Percentiles rank a stretch among this genome's conserved stretches.
phyloP scores from a whole-genome alignment of 64 coral and sea anemone species.

The Stichodactyla helianthus region DNA sequence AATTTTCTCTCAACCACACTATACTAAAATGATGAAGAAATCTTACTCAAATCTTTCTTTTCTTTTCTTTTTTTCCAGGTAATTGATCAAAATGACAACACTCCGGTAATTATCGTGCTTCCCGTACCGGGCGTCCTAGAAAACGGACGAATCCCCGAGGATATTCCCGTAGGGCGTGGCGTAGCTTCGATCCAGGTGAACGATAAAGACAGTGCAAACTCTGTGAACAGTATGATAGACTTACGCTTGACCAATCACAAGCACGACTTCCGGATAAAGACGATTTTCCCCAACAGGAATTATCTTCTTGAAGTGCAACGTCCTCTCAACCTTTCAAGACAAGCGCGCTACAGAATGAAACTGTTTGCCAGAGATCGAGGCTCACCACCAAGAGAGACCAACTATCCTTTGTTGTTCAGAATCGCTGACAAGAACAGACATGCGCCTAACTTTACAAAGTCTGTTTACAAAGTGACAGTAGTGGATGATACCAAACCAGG shows the following conservation, averaged over 20 bases:
- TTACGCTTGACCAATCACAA: slow-evolving; percentile 31
- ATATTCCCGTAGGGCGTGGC: neutral
- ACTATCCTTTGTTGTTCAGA: neutral
- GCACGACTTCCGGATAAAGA: slow-evolving; percentile 25
- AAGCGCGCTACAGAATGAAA: slow-evolving; percentile 32
- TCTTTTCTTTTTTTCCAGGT: slow-evolving; percentile 1
- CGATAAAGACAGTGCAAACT: slow-evolving; percentile 23
- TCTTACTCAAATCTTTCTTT: no score
- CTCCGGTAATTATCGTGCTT: slow-evolving; percentile 18
- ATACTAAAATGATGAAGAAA: no score
- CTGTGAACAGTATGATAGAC: slow-evolving; percentile 27
- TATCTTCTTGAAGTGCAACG: slow-evolving; percentile 35
- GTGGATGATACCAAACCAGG: slow-evolving; percentile 29
- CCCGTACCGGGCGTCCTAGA: neutral
- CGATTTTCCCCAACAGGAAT: slow-evolving; percentile 8
- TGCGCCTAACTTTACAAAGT: slow-evolving; percentile 19
- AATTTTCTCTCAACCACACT: no score
- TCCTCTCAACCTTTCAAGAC: slow-evolving; percentile 30
- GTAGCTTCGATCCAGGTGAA: slow-evolving; percentile 26
- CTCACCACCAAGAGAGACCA: neutral
- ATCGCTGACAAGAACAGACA: slow-evolving; percentile 54
- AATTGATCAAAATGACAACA: slow-evolving; percentile 50
- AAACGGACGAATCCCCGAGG: slow-evolving; percentile 38
- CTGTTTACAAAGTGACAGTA: slow-evolving; percentile 1
- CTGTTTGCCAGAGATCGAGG: slow-evolving; percentile 41